These are phyloP conservation scores for Papilio polyxenes DNA, from an alignment of 1,140 invertebrate species.

Conservation along the genomic window DNA sequence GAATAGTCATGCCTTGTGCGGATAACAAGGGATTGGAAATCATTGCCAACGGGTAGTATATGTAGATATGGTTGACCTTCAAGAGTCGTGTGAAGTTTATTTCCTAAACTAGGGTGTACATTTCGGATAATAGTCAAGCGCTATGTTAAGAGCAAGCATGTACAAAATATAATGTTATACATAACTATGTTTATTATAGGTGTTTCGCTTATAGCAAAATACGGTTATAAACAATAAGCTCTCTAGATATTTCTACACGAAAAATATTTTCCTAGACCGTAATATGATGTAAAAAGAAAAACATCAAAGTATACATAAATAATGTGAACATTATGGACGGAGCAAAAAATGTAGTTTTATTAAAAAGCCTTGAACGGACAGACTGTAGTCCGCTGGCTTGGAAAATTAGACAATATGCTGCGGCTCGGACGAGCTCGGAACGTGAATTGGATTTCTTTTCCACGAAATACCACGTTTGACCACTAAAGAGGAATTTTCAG, in stretches of 20 bases:
- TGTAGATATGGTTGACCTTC: no score
- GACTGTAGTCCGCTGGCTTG: not conserved
- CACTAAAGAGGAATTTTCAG: not conserved
- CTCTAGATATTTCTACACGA: not conserved
- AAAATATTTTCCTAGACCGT: slow-evolving; percentile 1
- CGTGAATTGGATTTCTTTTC: not conserved
- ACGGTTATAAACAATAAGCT: no score
- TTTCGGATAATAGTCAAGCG: no score
- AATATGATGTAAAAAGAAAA: not conserved
- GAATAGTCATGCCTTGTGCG: no score
- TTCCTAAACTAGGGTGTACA: no score
- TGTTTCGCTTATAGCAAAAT: no score
- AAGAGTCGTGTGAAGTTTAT: no score
- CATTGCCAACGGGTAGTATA: no score
- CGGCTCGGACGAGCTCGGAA: slow-evolving; percentile 21
- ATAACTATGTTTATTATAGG: no score
- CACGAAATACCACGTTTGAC: not conserved
- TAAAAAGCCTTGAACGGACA: slow-evolving; percentile 11
- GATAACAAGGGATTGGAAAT: no score
- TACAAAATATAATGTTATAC: no score
- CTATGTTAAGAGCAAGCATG: no score
- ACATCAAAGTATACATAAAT: slow-evolving; percentile 7
- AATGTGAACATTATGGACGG: slow-evolving; percentile 4
- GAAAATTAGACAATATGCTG: slow-evolving; percentile 34
- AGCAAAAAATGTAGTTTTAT: slow-evolving; percentile 11